Conservation (phyloP, 2,888 invertebrate genomes). For the Scotopteryx bipunctaria region DNA sequence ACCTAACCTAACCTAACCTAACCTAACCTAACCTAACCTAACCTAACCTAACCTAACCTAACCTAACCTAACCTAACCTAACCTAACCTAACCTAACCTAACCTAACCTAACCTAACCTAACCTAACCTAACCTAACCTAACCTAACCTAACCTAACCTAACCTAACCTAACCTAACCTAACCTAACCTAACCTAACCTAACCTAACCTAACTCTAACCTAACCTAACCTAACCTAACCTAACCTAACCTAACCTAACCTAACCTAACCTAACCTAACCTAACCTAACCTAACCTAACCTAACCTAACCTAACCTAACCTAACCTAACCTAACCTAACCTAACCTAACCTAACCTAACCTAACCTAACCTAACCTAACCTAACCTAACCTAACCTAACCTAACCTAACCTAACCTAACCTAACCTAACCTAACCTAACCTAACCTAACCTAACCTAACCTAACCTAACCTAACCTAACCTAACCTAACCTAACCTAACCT, state of each 20-base stretch:
- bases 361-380: conserved; percentile 23
- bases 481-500: conserved; percentile 33
- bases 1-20: conserved; percentile 38
- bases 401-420: conserved; percentile 35
- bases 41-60: conserved; percentile 37
- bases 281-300: conserved; percentile 38
- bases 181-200: conserved; percentile 36
- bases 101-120: conserved; percentile 32
- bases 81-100: conserved; percentile 25
- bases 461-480: conserved; percentile 37
- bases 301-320: conserved; percentile 39
- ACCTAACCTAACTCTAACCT: conserved; percentile 32
- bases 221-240: conserved; percentile 25
- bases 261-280: conserved; percentile 32
- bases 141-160: conserved; percentile 39
- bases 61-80: conserved; percentile 33
- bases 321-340: conserved; percentile 38
- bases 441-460: conserved; percentile 39
- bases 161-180: conserved; percentile 38
- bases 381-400: conserved; percentile 30
- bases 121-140: conserved; percentile 36
- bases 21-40: conserved; percentile 39
- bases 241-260: conserved; percentile 28
- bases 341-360: conserved; percentile 33
- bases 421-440: conserved; percentile 38